phyloP scores from a whole-genome alignment of 2,888 invertebrate genomes.

The Brachypterus glaber region DNA sequence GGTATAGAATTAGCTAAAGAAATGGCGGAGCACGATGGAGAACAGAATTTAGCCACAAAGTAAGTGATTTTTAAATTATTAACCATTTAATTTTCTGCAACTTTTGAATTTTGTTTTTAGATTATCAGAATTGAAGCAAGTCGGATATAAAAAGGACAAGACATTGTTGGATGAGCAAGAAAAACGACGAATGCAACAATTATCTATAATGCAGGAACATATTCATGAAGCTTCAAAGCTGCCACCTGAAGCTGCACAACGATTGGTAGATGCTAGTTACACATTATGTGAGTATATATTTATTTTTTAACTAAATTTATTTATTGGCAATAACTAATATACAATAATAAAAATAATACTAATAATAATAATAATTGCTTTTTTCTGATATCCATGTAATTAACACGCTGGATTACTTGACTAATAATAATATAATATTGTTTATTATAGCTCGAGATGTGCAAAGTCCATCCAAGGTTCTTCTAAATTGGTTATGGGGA shows the following conservation, averaged over 20 bases:
- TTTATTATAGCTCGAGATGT: slow-evolving; percentile 57
- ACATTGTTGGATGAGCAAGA: slow-evolving; percentile 67
- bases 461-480: slow-evolving; percentile 69
- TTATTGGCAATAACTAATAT: too few relatives aligned
- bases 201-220: slow-evolving; percentile 58
- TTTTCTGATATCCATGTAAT: neutral
- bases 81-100: neutral
- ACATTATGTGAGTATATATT: slow-evolving; percentile 56
- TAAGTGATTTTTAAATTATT: slow-evolving; percentile 19
- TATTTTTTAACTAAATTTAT: too few relatives aligned
- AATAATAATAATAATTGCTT: neutral
- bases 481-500: slow-evolving; percentile 75
- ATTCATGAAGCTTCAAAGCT: slow-evolving; percentile 60
- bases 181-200: slow-evolving; percentile 58
- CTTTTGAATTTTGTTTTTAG: slow-evolving; percentile 36
- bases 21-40: slow-evolving; percentile 17
- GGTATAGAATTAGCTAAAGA: slow-evolving; percentile 33
- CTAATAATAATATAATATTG: neutral
- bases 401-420: neutral
- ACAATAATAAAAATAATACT: neutral
- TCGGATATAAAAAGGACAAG: slow-evolving; percentile 68
- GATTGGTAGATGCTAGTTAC: slow-evolving; percentile 59
- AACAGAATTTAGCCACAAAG: slow-evolving; percentile 29
- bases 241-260: slow-evolving; percentile 63
- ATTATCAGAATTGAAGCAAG: slow-evolving; percentile 63